Evolutionary conservation across 2,888 invertebrate species (phyloP), one percentile per base, ranked within the genome.

Genomic region (Hirudinaria manillensis): DNA sequence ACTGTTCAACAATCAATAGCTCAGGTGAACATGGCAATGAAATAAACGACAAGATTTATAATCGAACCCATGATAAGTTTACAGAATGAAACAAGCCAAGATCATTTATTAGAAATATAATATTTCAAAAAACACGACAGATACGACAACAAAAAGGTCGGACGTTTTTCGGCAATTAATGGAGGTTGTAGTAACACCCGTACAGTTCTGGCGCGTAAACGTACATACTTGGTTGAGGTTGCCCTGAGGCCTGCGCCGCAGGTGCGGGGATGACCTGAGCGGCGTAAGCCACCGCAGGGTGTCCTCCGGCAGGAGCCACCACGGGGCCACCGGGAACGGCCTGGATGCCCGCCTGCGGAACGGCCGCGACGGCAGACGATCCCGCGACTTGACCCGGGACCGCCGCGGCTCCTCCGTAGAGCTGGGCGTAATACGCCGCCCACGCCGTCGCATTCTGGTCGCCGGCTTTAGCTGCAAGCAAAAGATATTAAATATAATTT

Each of bases 371-470:
- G 85, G 71, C 85, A 87, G 79, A 87, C 87, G 4, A 86, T 86
- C 19, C 86, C 86, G 87, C 87, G 87, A 53, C 16, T 78, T 74
- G 80, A 51, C 74, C 77, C n/a, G 80, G 81, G 10, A 80, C 80
- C 55, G 78, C 82, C 72, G 81, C 80, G 6, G 76, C 76, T 65
- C 80, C 81, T 61, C 82, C 81, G 77, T 86, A 86, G 80, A 85
- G 86, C 80, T 87, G 86, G 70, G 85, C 83, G 80, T 87, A 87
- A 79, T 87, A 87, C 3, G 86, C 86, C 13, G 86, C 86, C 87
- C 87, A 87, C 0, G 86, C 86, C 51, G 86, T 86, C 34, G 86
- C 86, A 80, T 86, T 86, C 61, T 83, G 82, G 79, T 86, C 86
- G 66, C 81, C 80, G 21, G 79, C 81, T 34, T 74, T 56, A 27